Evolutionary conservation across 1,140 invertebrate genomes (phyloP), one percentile per base, ranked within the genome.

Genomic region (Gonioctena quinquepunctata): DNA sequence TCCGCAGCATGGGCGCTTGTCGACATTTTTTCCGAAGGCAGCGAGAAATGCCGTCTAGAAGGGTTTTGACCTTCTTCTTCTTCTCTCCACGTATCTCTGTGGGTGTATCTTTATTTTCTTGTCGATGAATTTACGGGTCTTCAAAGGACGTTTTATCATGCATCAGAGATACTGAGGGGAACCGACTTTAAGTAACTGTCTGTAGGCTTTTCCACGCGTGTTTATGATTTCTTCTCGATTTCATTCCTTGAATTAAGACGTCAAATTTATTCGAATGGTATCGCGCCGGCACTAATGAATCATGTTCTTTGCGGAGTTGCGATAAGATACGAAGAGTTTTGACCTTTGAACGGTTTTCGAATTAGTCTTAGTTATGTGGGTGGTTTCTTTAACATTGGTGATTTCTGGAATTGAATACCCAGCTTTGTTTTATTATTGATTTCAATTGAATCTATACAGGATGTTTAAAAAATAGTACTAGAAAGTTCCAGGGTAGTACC

Each of bases 111-210:
- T 54, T 54, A 54, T 54, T 54, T 18, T 54, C 52, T 54, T 23
- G 52, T 54, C 52, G 52, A 54, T 54, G 22, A 54, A 54, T 54
- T 54, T 54, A 54, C 52, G 52, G 52, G n/a, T 54, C 52, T 54
- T 54, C 19, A 54, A 54, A 54, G 19, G 52, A 54, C 22, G 52
- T 54, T 18, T 54, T 54, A 54, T 54, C 52, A 23, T 54, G 52
- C 52, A 54, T 54, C 52, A 54, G 52, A 42, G 33, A 42, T 42
- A 42, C 33, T 42, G 33, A 42, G 33, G 16, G 16, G 33, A 0
- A 42, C 33, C 33, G 33, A 42, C 33, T 42, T 42, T 42, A 4
- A 42, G 33, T 11, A 42, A n/a, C 16, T n/a, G 33, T 42, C 11
- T n/a, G 33, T 42, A 42, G 11, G 33, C 16, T 42, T 42, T 42